These are phyloP conservation scores for Falco peregrinus DNA, from an alignment of 2,797 vertebrate species.

Conservation along the genomic window DNA sequence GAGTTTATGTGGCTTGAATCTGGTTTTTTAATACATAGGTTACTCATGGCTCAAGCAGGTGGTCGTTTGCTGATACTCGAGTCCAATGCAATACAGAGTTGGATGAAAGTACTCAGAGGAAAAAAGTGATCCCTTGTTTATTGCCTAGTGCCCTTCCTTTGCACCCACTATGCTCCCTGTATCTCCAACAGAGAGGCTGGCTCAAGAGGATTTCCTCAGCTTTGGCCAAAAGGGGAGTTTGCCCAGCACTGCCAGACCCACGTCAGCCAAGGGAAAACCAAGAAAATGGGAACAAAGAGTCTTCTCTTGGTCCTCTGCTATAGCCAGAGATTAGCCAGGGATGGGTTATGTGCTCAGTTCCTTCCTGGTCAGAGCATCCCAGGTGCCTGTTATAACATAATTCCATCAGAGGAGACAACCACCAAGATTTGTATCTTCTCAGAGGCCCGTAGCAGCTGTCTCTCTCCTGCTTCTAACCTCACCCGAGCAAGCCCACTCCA, in stretches of 20 bases:
- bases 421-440: fast-evolving
- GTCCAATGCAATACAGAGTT: not conserved
- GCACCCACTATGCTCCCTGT: not conserved
- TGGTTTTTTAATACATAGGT: not conserved
- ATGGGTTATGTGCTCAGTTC: not conserved
- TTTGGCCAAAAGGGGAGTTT: not conserved
- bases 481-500: not conserved
- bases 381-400: not conserved
- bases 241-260: not conserved
- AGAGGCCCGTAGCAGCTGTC: not conserved
- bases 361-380: not conserved
- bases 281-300: not conserved
- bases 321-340: not conserved
- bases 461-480: not conserved
- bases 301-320: not conserved
- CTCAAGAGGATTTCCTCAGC: not conserved
- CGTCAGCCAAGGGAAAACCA: not conserved
- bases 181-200: not conserved
- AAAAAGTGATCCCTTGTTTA: not conserved
- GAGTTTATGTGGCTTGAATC: not conserved
- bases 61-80: not conserved
- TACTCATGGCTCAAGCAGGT: not conserved
- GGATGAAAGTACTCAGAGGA: not conserved
- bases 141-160: not conserved
- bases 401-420: not conserved